These are phyloP conservation scores for Alcis repandata DNA, from an alignment of 2,888 invertebrate species.

Conservation along the genomic window DNA sequence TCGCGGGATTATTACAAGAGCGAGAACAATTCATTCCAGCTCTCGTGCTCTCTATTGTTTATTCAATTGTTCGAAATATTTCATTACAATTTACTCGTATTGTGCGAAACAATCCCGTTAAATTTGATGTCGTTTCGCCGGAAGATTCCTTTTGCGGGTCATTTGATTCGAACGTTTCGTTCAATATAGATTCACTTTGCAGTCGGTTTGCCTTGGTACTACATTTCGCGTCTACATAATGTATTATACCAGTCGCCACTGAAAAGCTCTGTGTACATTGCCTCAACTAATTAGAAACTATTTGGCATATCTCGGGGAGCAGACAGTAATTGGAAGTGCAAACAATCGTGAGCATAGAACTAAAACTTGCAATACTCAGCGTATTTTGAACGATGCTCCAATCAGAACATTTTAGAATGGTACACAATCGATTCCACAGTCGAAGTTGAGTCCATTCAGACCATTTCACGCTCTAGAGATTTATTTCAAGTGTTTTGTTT, in stretches of 20 bases:
- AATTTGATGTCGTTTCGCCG: slow-evolving; percentile 52
- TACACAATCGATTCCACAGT: slow-evolving; percentile 51
- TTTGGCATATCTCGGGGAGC: slow-evolving; percentile 32
- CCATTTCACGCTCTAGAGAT: slow-evolving; percentile 70
- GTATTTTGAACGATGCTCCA: slow-evolving; percentile 35
- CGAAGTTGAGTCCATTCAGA: slow-evolving; percentile 61
- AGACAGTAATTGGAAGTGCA: slow-evolving; percentile 33
- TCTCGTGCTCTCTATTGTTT: slow-evolving; percentile 52
- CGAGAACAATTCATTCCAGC: slow-evolving; percentile 44
- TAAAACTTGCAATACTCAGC: slow-evolving; percentile 17
- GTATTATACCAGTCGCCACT: not conserved
- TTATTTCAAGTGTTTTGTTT: slow-evolving; percentile 75
- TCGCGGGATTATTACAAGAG: slow-evolving; percentile 39
- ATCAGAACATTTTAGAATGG: slow-evolving; percentile 40
- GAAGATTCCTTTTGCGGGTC: slow-evolving; percentile 55
- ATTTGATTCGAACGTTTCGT: slow-evolving; percentile 56
- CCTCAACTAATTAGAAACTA: slow-evolving; percentile 41
- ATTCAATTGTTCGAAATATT: slow-evolving; percentile 64
- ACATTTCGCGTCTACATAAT: slow-evolving; percentile 1
- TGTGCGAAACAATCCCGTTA: slow-evolving; percentile 66
- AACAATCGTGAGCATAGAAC: slow-evolving; percentile 29
- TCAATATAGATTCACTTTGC: slow-evolving; percentile 34
- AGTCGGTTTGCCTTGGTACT: slow-evolving; percentile 9
- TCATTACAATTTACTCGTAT: slow-evolving; percentile 66
- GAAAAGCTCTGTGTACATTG: slow-evolving; percentile 31